Base-by-base conservation (phyloP, 2,797 vertebrate species). In the Ctenopoma multispine region DNA sequence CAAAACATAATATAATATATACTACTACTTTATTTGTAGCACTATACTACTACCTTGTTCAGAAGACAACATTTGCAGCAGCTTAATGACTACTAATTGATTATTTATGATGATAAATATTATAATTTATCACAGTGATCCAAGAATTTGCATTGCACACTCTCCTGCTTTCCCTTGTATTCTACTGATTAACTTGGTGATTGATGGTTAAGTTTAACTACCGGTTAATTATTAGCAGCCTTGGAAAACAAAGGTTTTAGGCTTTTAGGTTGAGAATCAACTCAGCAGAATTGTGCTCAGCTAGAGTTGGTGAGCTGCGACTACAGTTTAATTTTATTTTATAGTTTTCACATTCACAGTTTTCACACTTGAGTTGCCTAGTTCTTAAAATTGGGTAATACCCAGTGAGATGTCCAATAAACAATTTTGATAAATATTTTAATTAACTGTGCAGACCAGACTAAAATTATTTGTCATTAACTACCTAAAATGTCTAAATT, bases 401-500 rank as follows among this genome's bases (percentile, higher is more conserved):
- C n/a, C 23, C 27, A 71, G 53, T 21, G 8, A 54, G 18, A 34
- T 47, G 20, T 60, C 74, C 64, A 69, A 65, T 59, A 81, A 85
- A 79, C 61, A 72, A 55, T 24, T 64, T 55, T 49, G 66, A 77
- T 60, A 67, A 70, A 72, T 34, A 72, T 47, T 50, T 58, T 80
- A 75, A 83, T 75, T 78, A 77, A 72, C 57, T 67, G 63, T 43
- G 51, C 63, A 60, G 63, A 15, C 3, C 53, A 56, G 15, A 64
- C 17, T 29, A 48, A 36, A 24, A 66, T 69, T 79, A 54, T 84
- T 72, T 73, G 77, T 49, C 11, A 7, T 67, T 49, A 69, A 47
- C 49, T 53, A 78, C 57, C 53, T 69, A 66, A 49, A 23, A 46
- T 75, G 63, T 44, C 31, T 40, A 4, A 75, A 41, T 48, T 44